Evolutionary conservation across 2,797 vertebrate species (phyloP), one percentile per base, ranked within the genome.

Genomic region (Sylvia borin): DNA sequence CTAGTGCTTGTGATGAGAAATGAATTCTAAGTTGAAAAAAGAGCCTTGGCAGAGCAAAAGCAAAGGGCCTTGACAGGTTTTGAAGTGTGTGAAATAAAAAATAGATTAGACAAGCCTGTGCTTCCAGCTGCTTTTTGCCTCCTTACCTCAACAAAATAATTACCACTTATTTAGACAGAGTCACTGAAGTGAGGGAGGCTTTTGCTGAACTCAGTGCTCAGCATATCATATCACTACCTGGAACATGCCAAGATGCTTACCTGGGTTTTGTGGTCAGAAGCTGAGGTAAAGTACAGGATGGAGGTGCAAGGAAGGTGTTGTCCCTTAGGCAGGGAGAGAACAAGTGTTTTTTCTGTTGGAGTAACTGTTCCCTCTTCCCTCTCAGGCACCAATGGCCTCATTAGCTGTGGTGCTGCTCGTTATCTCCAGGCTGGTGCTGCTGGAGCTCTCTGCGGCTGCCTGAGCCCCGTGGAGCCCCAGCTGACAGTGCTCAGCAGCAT

Each of bases 81-180:
- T 92, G 91, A 94, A 94, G 61, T 66, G 29, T 32, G 36, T 61
- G 29, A 80, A 88, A 72, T 80, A 79, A 92, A 91, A 90, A 95
- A 89, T 71, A 94, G 86, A 86, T 94, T 36, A 87, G 83, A 88
- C 50, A 73, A 88, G 71, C 13, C 57, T 58, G n/a, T 71, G 77
- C 77, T 95, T 88, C 70, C 34, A 90, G 55, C 62, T 88, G 90
- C 50, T 66, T 81, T 84, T 88, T 79, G 77, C 57, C 74, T 88
- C 40, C 75, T 92, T 74, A 55, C 71, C 61, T 77, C 67, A 57
- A 68, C 42, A 76, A 88, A 84, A 70, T 68, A 18, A 73, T 85
- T 70, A 43, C 36, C 40, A 40, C 25, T 82, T 86, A 60, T 32
- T 85, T 68, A 57, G 48, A 47, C 16, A 64, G 71, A 68, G 29